Evolutionary conservation across 2,113 vertebrate genomes (phyloP).

Genomic region (Leptosomus discolor): DNA sequence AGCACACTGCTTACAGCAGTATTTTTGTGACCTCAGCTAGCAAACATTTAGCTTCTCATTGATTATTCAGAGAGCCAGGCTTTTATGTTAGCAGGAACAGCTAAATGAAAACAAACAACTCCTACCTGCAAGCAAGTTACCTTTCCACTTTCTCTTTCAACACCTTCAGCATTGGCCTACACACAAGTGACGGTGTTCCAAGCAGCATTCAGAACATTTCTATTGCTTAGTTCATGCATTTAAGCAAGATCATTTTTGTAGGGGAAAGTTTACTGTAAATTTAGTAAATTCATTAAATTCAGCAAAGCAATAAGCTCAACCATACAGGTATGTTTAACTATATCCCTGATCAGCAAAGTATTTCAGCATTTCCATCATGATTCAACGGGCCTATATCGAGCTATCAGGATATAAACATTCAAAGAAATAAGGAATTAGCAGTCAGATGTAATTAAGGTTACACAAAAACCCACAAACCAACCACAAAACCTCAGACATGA

Average conservation of each 20-base stretch:
- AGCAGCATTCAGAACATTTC: background rate
- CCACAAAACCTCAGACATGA: background rate
- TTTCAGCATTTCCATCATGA: background rate
- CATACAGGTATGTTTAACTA: background rate
- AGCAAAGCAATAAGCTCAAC: background rate
- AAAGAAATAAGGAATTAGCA: background rate
- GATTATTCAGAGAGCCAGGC: background rate
- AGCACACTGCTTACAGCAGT: background rate
- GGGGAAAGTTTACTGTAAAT: background rate
- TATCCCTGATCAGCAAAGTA: background rate
- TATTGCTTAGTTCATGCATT: background rate
- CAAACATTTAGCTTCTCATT: background rate
- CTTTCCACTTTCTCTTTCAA: background rate
- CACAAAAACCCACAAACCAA: fast-evolving
- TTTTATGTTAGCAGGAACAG: background rate
- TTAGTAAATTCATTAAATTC: background rate
- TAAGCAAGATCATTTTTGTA: background rate
- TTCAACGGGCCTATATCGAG: background rate
- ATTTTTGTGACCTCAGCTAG: background rate
- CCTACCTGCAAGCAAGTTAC: background rate
- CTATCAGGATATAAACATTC: background rate
- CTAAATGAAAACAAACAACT: background rate
- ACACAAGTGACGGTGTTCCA: background rate
- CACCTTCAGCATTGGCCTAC: background rate
- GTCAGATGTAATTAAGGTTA: conserved; percentile 16